Evolutionary conservation across 1,140 invertebrate species (phyloP).

Genomic region (Drosophila pseudoobscura): DNA sequence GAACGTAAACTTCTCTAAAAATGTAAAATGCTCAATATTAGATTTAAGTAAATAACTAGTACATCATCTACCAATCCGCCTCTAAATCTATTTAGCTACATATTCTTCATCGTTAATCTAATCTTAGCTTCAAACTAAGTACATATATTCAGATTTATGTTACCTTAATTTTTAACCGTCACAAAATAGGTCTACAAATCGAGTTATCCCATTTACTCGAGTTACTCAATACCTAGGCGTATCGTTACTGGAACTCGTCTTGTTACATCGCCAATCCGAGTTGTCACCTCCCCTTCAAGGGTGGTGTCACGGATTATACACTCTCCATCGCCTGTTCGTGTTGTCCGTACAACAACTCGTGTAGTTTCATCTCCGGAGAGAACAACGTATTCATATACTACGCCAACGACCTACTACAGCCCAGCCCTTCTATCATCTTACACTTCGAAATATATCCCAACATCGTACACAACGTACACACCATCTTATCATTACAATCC

Average conservation of each 20-base stretch:
- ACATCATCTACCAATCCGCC: no score
- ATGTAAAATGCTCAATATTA: no score
- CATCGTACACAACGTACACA: constrained; percentile 75
- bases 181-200: constrained; percentile 79
- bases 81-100: constrained; percentile 3
- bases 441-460: constrained; percentile 80
- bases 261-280: constrained; percentile 78
- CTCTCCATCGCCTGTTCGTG: constrained; percentile 84
- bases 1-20: no score
- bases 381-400: constrained; percentile 63
- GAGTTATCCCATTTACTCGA: constrained; percentile 82
- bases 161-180: constrained; percentile 41
- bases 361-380: constrained; percentile 84
- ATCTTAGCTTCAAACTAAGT: constrained; percentile 2
- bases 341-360: constrained; percentile 86
- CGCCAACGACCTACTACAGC: constrained; percentile 71
- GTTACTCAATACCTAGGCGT: constrained; percentile 85
- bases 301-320: constrained; percentile 71
- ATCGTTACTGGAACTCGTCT: constrained; percentile 68
- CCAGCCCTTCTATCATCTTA: constrained; percentile 84
- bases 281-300: constrained; percentile 81
- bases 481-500: constrained; percentile 77
- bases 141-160: constrained; percentile 26
- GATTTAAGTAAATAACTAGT: no score
- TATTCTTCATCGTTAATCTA: constrained; percentile 17